Conservation (phyloP, 1,140 invertebrate species). For the Papilio polyxenes region DNA sequence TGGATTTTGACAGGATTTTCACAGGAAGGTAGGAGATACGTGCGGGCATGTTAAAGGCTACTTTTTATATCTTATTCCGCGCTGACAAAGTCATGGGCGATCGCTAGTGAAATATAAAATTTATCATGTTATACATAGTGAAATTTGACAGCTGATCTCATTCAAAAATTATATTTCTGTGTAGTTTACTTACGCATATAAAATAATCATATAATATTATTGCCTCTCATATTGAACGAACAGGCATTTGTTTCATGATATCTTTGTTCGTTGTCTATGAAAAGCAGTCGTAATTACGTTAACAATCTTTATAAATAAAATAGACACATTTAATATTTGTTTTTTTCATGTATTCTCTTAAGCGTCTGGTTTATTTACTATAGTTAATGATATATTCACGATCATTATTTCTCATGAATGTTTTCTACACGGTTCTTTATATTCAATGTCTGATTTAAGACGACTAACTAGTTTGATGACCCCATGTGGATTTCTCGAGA, state of each 20-base stretch:
- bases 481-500: neutral
- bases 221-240: neutral
- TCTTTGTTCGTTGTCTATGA: neutral
- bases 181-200: neutral
- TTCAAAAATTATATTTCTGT: neutral
- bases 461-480: neutral
- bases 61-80: too few relatives aligned
- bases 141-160: neutral
- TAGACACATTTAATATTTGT: conserved; percentile 13
- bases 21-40: too few relatives aligned
- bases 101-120: too few relatives aligned
- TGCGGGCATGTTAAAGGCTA: too few relatives aligned
- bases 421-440: neutral
- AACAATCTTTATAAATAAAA: neutral
- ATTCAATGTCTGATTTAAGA: neutral
- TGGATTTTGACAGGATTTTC: too few relatives aligned
- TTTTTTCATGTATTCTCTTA: neutral
- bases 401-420: conserved; percentile 10
- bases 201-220: neutral
- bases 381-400: conserved; percentile 14
- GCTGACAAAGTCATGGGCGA: too few relatives aligned
- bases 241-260: neutral
- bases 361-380: conserved; percentile 11
- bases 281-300: conserved; percentile 11
- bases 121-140: too few relatives aligned